These are phyloP conservation scores for Acanthosoma haemorrhoidale DNA, from an alignment of 2,888 invertebrate species.

Conservation along the genomic window DNA sequence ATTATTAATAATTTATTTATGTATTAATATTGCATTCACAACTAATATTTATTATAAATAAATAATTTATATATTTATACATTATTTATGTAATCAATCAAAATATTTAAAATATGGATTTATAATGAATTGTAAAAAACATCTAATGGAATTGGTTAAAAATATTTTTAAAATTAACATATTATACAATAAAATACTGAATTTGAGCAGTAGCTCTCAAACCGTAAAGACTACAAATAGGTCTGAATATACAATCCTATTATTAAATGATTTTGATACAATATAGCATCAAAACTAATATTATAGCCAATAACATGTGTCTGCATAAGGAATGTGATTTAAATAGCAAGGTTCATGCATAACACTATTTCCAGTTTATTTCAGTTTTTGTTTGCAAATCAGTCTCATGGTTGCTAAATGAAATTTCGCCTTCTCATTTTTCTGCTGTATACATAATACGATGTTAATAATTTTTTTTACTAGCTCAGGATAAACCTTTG, in stretches of 20 bases:
- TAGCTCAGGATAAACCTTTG: slow-evolving; percentile 22
- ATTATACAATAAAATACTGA: background rate
- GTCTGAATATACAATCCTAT: background rate
- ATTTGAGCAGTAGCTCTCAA: background rate
- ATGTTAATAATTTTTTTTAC: background rate
- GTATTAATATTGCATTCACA: too few species aligned
- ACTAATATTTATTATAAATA: background rate
- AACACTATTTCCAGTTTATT: background rate
- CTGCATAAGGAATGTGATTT: background rate
- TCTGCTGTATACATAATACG: background rate
- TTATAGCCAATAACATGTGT: background rate
- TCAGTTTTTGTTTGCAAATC: slow-evolving; percentile 17
- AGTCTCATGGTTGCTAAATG: slow-evolving; percentile 37
- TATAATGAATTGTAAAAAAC: background rate
- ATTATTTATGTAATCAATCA: background rate
- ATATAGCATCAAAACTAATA: background rate
- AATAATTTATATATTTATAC: background rate
- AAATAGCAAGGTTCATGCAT: background rate
- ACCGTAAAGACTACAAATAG: background rate
- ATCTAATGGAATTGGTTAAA: background rate
- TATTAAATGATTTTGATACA: background rate
- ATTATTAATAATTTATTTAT: background rate
- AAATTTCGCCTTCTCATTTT: slow-evolving; percentile 3
- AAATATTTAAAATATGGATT: background rate
- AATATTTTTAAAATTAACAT: slow-evolving; percentile 3